phyloP scores from a whole-genome alignment of 2,888 invertebrate species.

The Druceiella hillmani region DNA sequence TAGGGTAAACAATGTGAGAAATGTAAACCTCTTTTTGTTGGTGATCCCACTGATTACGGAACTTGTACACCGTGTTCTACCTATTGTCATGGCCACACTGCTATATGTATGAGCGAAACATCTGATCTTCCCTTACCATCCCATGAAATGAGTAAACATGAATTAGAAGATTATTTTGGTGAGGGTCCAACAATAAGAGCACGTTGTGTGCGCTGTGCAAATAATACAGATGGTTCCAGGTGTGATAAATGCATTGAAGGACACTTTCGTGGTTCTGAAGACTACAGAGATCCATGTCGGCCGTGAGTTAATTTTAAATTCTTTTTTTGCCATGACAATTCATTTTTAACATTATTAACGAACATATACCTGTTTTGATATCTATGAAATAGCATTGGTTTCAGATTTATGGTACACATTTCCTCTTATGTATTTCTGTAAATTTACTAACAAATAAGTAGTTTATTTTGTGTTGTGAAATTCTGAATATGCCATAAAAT shows the following conservation, averaged over 20 bases:
- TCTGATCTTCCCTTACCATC: conserved; percentile 40
- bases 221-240: conserved; percentile 74
- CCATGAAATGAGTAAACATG: conserved; percentile 47
- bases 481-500: too few species aligned
- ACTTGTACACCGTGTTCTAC: conserved; percentile 83
- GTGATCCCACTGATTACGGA: conserved; percentile 82
- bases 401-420: too few species aligned
- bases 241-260: conserved; percentile 79
- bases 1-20: conserved; percentile 86
- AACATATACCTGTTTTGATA: too few species aligned
- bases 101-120: conserved; percentile 63
- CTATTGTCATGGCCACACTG: conserved; percentile 86
- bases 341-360: too few species aligned
- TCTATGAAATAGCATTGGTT: too few species aligned
- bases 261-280: conserved; percentile 70
- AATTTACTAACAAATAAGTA: too few species aligned
- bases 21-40: conserved; percentile 87
- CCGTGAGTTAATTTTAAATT: conserved; percentile 46
- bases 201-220: conserved; percentile 77
- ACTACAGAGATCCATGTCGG: conserved; percentile 69
- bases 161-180: conserved; percentile 58
- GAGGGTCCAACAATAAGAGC: conserved; percentile 69
- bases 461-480: too few species aligned
- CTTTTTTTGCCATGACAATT: too few species aligned
- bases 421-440: too few species aligned